Conservation (phyloP, 2,888 invertebrate species). For the Drosophila nr. fundita region DNA sequence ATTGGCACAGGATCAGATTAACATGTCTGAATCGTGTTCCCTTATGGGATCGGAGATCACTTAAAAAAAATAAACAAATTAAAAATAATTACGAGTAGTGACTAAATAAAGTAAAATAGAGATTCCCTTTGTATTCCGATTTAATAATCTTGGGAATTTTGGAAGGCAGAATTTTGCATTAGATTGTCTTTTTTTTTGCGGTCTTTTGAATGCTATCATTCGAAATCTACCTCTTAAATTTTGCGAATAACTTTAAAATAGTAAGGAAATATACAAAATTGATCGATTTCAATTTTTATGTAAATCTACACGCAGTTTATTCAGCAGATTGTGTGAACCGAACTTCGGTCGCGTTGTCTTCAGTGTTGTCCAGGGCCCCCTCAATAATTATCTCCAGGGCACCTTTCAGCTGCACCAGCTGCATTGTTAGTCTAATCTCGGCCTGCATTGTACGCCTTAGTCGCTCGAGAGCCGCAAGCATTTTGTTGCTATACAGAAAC, state of each 20-base stretch:
- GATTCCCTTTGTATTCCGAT: background rate
- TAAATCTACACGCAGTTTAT: too few species aligned
- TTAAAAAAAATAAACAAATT: background rate
- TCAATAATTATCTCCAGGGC: constrained; percentile 89
- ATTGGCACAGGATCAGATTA: background rate
- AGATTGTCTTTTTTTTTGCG: too few species aligned
- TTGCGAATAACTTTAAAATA: too few species aligned
- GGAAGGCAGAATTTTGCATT: background rate
- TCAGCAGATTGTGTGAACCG: constrained; percentile 10
- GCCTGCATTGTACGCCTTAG: constrained; percentile 88
- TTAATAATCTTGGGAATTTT: background rate
- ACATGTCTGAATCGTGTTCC: background rate
- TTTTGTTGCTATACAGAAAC: constrained; percentile 87
- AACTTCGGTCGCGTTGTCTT: constrained; percentile 70
- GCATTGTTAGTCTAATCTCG: constrained; percentile 89
- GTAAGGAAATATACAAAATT: too few species aligned
- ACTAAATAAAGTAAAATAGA: background rate
- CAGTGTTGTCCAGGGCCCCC: constrained; percentile 85
- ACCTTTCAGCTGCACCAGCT: constrained; percentile 89
- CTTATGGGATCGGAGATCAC: background rate
- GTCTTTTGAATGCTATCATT: too few species aligned
- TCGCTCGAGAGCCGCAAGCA: constrained; percentile 87
- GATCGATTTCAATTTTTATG: too few species aligned
- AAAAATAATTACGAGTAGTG: background rate
- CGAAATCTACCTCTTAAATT: too few species aligned